phyloP scores from a whole-genome alignment of 2,797 vertebrate genomes.

The Balearica regulorum region DNA sequence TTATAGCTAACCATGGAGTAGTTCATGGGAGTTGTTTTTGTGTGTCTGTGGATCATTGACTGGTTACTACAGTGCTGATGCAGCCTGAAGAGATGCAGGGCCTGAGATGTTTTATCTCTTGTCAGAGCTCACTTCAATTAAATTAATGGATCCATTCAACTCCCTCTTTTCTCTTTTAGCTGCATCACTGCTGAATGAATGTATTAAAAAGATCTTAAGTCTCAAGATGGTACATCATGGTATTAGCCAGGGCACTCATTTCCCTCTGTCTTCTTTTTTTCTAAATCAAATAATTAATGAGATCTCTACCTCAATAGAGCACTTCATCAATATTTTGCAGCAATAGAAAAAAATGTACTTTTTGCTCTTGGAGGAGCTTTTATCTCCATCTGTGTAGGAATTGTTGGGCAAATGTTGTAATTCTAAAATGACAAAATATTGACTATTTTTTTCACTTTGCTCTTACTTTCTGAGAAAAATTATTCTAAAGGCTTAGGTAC shows the following conservation, averaged over 20 bases:
- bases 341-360: slow-evolving; percentile 53
- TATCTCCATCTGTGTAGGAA: slow-evolving; percentile 62
- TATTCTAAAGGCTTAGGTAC: slow-evolving; percentile 26
- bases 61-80: slow-evolving; percentile 90
- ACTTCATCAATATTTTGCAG: slow-evolving; percentile 81
- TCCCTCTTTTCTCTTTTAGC: slow-evolving; percentile 89
- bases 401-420: slow-evolving; percentile 64
- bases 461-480: slow-evolving; percentile 54
- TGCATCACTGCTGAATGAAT: slow-evolving; percentile 86
- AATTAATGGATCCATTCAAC: slow-evolving; percentile 99
- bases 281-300: slow-evolving; percentile 89
- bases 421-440: slow-evolving; percentile 78
- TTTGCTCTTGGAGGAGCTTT: slow-evolving; percentile 70
- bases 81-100: slow-evolving; percentile 89
- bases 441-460: slow-evolving; percentile 65
- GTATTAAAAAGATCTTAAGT: slow-evolving; percentile 99
- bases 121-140: slow-evolving; percentile 97
- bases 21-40: slow-evolving; percentile 28
- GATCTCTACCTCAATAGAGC: slow-evolving; percentile 77
- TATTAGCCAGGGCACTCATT: slow-evolving; percentile 86
- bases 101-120: slow-evolving; percentile 97
- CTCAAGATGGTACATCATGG: slow-evolving; percentile 94
- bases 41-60: slow-evolving; percentile 81
- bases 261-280: slow-evolving; percentile 76
- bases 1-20: slow-evolving; percentile 74